Conservation (phyloP, 2,888 invertebrate species). For the Disparrhopalites patrizii region DNA sequence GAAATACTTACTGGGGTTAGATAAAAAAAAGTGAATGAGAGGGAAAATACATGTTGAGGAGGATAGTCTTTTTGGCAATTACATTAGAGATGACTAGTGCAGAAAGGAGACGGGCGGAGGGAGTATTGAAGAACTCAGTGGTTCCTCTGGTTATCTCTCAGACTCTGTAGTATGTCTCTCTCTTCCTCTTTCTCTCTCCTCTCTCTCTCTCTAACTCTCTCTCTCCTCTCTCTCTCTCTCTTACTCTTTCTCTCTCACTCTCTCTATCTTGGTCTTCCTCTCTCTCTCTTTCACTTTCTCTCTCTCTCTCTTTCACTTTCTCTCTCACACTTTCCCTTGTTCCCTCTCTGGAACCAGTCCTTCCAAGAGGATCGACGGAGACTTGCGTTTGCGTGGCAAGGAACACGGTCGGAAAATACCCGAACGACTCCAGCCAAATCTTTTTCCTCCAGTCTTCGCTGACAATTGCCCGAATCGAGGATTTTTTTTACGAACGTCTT, state of each 20-base stretch:
- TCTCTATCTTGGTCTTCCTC: too few relatives aligned
- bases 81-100: constrained; percentile 1
- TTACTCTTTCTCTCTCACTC: too few relatives aligned
- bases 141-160: constrained; percentile 7
- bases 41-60: neutral
- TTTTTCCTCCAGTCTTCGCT: constrained; percentile 23
- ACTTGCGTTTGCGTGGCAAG: constrained; percentile 21
- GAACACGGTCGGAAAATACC: constrained; percentile 23
- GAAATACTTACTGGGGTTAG: too few relatives aligned
- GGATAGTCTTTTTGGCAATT: constrained; percentile 7
- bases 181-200: too few relatives aligned
- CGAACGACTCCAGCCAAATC: constrained; percentile 20
- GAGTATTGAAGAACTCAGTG: constrained; percentile 2
- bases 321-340: too few relatives aligned
- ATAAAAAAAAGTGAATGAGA: constrained; percentile 1
- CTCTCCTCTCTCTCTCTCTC: too few relatives aligned
- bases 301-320: too few relatives aligned
- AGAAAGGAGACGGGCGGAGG: neutral
- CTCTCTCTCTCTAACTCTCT: too few relatives aligned
- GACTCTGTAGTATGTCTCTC: too few relatives aligned
- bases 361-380: constrained; percentile 9
- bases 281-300: too few relatives aligned
- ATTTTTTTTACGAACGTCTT: constrained; percentile 13
- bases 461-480: constrained; percentile 21
- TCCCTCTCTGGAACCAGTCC: neutral